Base-by-base conservation (phyloP, 2,888 invertebrate species). In the Agriopis aurantiaria region DNA sequence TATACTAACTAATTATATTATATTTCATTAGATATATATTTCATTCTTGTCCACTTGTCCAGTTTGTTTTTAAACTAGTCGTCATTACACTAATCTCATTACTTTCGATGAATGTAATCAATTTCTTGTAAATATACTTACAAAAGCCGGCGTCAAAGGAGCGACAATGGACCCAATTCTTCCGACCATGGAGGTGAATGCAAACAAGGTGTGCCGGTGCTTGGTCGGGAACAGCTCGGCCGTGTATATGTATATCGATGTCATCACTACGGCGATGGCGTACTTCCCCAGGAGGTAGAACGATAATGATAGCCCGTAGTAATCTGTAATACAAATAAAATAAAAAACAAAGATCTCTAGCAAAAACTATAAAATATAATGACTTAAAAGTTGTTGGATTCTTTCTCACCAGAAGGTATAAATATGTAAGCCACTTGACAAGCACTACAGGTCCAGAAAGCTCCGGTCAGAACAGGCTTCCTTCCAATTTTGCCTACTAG, bases 201-300 rank as follows among this genome's bases (percentile, higher is more conserved):
- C 95, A 64, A 96, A 91, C 71, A 96, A 85, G 48, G 95, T 95
- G 81, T 96, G 96, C 1, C 96, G 91, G 45, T 95, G 88, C 77
- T 94, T 92, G 14, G 96, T 96, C 3, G 96, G 96, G 82, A 96
- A 96, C 81, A 96, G 87, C 87, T 96, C 96, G 4, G 96, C 92
- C 0, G 96, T 96, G 80, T 95, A 96, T 76, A 96, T 92, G 83
- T 96, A 96, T 60, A 96, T 80, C 3, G 95, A 90, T 45, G 95
- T 93, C 78, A 95, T 95, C n/a, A 96, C 95, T 61, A 94, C 89
- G 0, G 96, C 95, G 45, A 96, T 96, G 52, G 95, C 91, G 77
- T 93, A 90, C 83, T 96, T 96, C 4, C 96, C 96, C 61, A 95
- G 84, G 65, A 96, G 84, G 80, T 95, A 96, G 51, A 94, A 85